Base-by-base conservation (phyloP, 1,140 invertebrate genomes). In the Radopholus similis region DNA sequence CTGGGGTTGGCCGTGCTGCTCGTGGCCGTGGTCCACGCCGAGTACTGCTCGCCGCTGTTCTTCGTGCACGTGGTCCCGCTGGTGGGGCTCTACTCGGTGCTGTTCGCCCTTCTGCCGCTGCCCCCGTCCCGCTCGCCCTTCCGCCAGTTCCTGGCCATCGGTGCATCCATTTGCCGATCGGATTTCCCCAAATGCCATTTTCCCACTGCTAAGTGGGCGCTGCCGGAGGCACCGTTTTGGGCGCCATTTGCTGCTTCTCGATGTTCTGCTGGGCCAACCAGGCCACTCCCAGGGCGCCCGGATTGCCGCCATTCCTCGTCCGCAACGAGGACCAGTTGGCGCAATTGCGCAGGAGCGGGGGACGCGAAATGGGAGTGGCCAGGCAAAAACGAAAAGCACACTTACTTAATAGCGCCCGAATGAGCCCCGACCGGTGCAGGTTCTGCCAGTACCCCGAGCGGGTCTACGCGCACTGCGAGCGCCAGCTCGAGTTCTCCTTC, bases 401-500 rank as follows among this genome's bases (percentile, higher is more conserved):
- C n/a, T n/a, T n/a, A n/a, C n/a, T n/a, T n/a, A n/a, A n/a, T n/a
- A n/a, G n/a, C n/a, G n/a, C n/a, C n/a, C n/a, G n/a, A n/a, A n/a
- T n/a, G n/a, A n/a, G n/a, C n/a, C n/a, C n/a, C n/a, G n/a, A n/a
- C n/a, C n/a, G n/a, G n/a, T n/a, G 15, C 15, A 72, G 69, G 49
- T 71, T 40, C 40, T 72, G 71, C 44, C 42, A 23, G 35, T 30
- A 49, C 11, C 71, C 71, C 30, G 32, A 44, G 21, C 23, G 56
- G 34, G 21, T 64, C 13, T 72, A 72, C 47, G 28, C 32, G 26
- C 37, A 74, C n/a, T 72, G 71, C 44, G 51, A 72, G 18, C 42
- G 71, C 53, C 59, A 35, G 11, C 30, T 72, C n/a, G 70, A 74
- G 2, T 72, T 72, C 35, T 72, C 71, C n/a, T 66, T 34, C 23